A percentile compares a stretch with the other conserved stretches of the same genome.
Conservation (phyloP, 2,888 invertebrate genomes). For the Himalopsyche japonica region DNA sequence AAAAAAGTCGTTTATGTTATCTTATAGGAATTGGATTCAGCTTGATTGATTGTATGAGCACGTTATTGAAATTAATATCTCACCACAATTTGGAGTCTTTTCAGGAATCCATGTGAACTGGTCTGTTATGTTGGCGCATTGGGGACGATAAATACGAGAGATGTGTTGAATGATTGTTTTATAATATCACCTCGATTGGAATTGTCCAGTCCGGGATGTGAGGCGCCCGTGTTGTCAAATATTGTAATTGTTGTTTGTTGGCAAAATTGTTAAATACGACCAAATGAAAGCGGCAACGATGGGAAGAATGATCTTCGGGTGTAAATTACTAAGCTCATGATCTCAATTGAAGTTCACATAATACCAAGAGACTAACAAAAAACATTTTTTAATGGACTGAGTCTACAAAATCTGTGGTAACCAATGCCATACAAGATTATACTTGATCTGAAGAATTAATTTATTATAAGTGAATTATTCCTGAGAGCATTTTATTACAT, state of each 20-base stretch:
- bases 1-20: too few species aligned
- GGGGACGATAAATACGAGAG: not conserved
- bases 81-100: not conserved
- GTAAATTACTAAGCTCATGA: slow-evolving; percentile 27
- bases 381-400: too few species aligned
- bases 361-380: not conserved
- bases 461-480: too few species aligned
- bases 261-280: slow-evolving; percentile 14
- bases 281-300: slow-evolving; percentile 27
- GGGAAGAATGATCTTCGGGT: slow-evolving; percentile 2
- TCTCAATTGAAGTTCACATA: not conserved
- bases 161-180: not conserved
- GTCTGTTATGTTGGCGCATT: not conserved
- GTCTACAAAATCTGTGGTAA: too few species aligned
- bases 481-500: too few species aligned
- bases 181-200: slow-evolving; percentile 10
- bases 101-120: not conserved
- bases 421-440: too few species aligned
- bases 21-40: not conserved
- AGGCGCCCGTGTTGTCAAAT: slow-evolving; percentile 10
- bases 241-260: slow-evolving; percentile 1
- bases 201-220: slow-evolving; percentile 6
- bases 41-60: not conserved
- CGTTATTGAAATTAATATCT: not conserved
- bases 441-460: too few species aligned